These are phyloP conservation scores for Sylvilagus bachmani DNA, from an alignment of 2,113 vertebrate species.

Conservation along the genomic window DNA sequence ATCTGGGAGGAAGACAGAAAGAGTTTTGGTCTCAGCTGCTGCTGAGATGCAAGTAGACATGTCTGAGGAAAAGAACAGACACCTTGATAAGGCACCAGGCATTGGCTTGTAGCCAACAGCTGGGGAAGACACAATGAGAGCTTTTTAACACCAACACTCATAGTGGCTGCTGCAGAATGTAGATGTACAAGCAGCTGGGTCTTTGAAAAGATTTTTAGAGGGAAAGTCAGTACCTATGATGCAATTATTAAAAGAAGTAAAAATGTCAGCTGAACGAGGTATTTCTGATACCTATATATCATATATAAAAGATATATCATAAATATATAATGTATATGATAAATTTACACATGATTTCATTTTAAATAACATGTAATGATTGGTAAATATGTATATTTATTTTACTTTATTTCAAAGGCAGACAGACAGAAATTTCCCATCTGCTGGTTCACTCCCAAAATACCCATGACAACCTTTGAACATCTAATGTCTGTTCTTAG, in stretches of 20 bases:
- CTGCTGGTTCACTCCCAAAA: too few species aligned
- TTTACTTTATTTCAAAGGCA: too few species aligned
- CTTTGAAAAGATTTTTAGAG: conserved; percentile 46
- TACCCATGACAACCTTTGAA: too few species aligned
- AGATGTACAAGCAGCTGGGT: not conserved
- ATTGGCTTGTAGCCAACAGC: not conserved
- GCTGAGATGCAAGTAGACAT: not conserved
- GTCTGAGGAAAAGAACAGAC: not conserved
- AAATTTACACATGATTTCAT: too few species aligned
- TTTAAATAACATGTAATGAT: too few species aligned
- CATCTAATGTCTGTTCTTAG: too few species aligned
- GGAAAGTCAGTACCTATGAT: not conserved
- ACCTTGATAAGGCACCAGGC: conserved; percentile 44
- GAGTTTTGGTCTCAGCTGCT: conserved; percentile 8
- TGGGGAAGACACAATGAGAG: conserved; percentile 26
- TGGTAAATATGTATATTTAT: too few species aligned
- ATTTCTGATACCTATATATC: not conserved
- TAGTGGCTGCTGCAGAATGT: conserved; percentile 1
- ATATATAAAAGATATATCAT: not conserved
- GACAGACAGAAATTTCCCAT: too few species aligned
- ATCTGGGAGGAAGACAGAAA: conserved; percentile 10
- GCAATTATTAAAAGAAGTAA: conserved; percentile 45
- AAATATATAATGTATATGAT: too few species aligned
- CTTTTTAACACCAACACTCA: not conserved
- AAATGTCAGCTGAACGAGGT: conserved; percentile 8